phyloP scores from a whole-genome alignment of 2,797 vertebrate species.

The Kryptopterus vitreolus region DNA sequence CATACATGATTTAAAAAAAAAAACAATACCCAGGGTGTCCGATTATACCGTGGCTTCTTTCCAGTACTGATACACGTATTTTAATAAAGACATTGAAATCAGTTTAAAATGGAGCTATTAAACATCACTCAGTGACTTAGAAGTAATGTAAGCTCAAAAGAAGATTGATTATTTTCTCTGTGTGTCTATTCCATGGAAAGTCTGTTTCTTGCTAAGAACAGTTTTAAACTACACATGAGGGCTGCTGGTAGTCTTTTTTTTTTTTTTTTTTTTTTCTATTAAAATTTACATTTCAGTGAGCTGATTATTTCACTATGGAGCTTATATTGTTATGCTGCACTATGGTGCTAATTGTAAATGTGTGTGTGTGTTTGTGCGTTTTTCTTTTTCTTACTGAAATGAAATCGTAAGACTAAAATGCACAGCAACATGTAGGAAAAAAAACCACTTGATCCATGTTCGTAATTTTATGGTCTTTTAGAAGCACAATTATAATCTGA shows the following conservation, averaged over 20 bases:
- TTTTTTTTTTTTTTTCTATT: conserved; percentile 7
- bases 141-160: conserved; percentile 3
- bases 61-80: neutral
- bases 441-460: neutral
- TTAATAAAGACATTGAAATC: neutral
- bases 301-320: neutral
- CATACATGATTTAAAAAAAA: neutral
- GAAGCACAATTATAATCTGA: no score
- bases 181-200: no score
- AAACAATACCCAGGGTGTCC: neutral
- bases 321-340: no score
- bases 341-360: no score
- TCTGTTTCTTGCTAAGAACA: neutral
- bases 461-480: no score
- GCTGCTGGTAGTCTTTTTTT: neutral
- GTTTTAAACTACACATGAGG: neutral
- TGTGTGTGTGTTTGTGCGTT: no score
- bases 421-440: neutral
- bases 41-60: neutral
- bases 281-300: neutral
- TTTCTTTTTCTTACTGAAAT: neutral
- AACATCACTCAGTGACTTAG: neutral
- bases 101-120: neutral
- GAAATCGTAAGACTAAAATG: neutral
- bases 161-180: neutral